Percentiles rank a stretch among this genome's conserved stretches.
These are phyloP conservation scores for Stichopus chloronotus DNA, from an alignment of 35 echinoderm and acorn worm species.

Conservation along the genomic window DNA sequence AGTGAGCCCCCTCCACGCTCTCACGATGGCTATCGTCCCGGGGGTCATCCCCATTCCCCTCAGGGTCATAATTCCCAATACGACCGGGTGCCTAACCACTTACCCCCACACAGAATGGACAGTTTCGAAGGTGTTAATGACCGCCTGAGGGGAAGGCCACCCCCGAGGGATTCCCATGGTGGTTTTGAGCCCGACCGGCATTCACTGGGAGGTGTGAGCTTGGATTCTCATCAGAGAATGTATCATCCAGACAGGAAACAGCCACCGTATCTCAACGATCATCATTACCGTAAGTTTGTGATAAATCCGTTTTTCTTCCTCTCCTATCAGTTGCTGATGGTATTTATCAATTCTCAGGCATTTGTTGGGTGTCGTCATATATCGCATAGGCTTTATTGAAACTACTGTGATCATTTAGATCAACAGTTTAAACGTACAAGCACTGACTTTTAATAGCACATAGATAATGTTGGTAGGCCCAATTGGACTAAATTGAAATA, in stretches of 20 bases:
- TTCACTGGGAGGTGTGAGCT: slow-evolving; percentile 43
- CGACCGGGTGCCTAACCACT: slow-evolving; percentile 20
- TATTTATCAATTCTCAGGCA: no score
- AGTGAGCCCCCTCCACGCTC: slow-evolving; percentile 40
- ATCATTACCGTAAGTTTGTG: slow-evolving; percentile 33
- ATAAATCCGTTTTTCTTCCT: no score
- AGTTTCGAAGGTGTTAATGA: slow-evolving; percentile 22
- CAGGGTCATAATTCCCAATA: not conserved
- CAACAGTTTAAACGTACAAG: no score
- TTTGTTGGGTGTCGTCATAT: no score
- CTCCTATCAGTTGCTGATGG: no score
- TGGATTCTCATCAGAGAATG: slow-evolving; percentile 54
- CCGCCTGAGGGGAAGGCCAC: not conserved
- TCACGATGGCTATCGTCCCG: slow-evolving; percentile 27
- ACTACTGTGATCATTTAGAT: no score
- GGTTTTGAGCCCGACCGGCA: slow-evolving; percentile 9
- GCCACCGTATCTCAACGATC: slow-evolving; percentile 39
- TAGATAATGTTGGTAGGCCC: no score
- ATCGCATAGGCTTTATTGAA: no score
- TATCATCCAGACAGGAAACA: slow-evolving; percentile 31
- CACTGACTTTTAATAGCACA: no score
- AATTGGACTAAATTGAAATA: no score
- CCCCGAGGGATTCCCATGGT: not conserved
- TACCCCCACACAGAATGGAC: slow-evolving; percentile 20
- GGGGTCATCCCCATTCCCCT: not conserved